These are phyloP conservation scores for Galerucella nymphaeae DNA, from an alignment of 2,888 invertebrate species.

Conservation along the genomic window DNA sequence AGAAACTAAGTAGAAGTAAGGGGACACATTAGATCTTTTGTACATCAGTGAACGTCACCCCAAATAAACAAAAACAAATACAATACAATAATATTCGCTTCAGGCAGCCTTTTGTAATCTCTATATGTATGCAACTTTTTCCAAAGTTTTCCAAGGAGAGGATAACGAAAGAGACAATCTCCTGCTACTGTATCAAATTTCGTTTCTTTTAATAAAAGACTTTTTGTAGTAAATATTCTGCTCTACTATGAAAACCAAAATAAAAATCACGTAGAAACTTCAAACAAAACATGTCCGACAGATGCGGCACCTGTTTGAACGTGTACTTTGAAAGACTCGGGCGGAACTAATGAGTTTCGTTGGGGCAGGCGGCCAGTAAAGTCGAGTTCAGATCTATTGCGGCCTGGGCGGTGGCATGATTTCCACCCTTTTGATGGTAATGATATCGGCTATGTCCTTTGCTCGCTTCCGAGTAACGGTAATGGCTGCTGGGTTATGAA, in stretches of 20 bases:
- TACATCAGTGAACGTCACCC: too few species aligned
- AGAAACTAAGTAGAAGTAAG: too few species aligned
- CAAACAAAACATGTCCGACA: slow-evolving; percentile 14
- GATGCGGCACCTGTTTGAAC: slow-evolving; percentile 31
- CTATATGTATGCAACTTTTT: too few species aligned
- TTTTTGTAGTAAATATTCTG: slow-evolving; percentile 6
- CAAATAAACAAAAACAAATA: too few species aligned
- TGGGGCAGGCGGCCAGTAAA: slow-evolving; percentile 5
- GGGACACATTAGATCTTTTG: too few species aligned
- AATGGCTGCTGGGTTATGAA: slow-evolving; percentile 10
- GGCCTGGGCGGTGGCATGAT: slow-evolving; percentile 20
- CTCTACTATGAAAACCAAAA: not conserved
- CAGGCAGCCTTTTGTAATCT: too few species aligned
- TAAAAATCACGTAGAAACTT: not conserved
- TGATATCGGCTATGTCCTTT: slow-evolving; percentile 25
- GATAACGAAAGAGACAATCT: too few species aligned
- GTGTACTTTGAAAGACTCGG: slow-evolving; percentile 6
- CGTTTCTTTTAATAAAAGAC: too few species aligned
- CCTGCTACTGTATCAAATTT: too few species aligned
- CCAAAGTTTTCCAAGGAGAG: too few species aligned
- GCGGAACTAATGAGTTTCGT: slow-evolving; percentile 13
- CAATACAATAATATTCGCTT: too few species aligned
- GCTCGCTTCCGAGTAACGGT: slow-evolving; percentile 23
- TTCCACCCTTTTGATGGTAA: slow-evolving; percentile 30
- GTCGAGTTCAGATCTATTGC: slow-evolving; percentile 7